phyloP scores from a whole-genome alignment of 2,113 vertebrate genomes.

The Tupaia tana region DNA sequence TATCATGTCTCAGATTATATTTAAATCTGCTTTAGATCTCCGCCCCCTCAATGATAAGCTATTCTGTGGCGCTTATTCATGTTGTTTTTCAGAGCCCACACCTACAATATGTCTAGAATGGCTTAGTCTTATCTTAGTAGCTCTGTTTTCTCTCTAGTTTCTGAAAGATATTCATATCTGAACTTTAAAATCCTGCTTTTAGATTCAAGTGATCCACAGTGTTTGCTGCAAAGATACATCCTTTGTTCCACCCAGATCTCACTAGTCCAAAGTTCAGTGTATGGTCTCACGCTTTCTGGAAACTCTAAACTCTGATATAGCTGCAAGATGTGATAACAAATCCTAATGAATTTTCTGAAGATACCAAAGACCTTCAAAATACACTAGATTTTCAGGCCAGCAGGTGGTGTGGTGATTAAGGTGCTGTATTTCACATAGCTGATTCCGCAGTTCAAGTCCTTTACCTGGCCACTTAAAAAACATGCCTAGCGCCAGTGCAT shows the following conservation, averaged over 20 bases:
- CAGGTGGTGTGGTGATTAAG: no score
- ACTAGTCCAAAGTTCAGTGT: background rate
- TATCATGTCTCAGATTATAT: background rate
- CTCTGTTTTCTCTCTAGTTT: background rate
- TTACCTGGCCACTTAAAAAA: no score
- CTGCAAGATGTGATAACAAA: background rate
- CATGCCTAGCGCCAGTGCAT: no score
- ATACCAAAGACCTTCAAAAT: background rate
- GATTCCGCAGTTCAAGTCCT: no score
- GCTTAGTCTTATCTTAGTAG: background rate
- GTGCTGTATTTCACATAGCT: no score
- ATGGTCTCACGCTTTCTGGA: background rate
- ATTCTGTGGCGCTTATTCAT: background rate
- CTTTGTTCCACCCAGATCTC: background rate
- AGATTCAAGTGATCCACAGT: background rate
- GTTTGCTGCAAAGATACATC: background rate
- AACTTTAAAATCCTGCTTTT: background rate
- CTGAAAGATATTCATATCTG: background rate
- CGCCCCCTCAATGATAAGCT: background rate
- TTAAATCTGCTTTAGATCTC: background rate
- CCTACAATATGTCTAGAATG: background rate
- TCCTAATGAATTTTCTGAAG: constrained; percentile 30
- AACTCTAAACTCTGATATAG: background rate
- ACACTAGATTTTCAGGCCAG: background rate
- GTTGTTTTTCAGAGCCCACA: background rate